Conservation (phyloP, 1,140 invertebrate species). For the Trachymyrmex cornetzi region DNA sequence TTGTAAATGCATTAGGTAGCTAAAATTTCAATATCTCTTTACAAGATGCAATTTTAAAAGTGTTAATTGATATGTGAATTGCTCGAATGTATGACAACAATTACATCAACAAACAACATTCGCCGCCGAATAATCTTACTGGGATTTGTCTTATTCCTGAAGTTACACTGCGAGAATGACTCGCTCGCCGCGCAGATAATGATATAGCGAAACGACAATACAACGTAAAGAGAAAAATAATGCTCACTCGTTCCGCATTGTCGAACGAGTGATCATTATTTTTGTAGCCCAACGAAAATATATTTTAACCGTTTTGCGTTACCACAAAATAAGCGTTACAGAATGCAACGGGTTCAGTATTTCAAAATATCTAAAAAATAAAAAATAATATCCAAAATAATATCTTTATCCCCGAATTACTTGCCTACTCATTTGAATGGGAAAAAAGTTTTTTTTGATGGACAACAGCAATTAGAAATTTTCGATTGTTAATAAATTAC, state of each 20-base stretch:
- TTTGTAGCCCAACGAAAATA: background rate
- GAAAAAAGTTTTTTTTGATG: background rate
- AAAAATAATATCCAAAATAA: background rate
- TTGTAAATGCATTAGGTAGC: background rate
- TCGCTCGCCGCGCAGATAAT: constrained; percentile 20
- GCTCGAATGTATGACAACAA: background rate
- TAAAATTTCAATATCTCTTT: background rate
- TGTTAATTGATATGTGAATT: background rate
- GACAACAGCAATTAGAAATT: background rate
- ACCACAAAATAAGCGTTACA: constrained; percentile 6
- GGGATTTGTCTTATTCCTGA: background rate
- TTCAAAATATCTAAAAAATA: constrained; percentile 14
- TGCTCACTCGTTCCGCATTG: constrained; percentile 22
- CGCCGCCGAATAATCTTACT: background rate
- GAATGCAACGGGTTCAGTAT: background rate
- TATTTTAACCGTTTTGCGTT: constrained; percentile 30
- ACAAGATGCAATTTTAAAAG: background rate
- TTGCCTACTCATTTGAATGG: background rate
- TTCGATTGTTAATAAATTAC: background rate
- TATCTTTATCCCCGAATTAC: background rate
- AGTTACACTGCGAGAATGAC: background rate
- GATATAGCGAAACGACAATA: constrained; percentile 16
- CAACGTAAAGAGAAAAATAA: constrained; percentile 23
- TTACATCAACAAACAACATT: background rate
- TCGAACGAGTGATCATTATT: background rate